Percentiles rank a stretch among this genome's conserved stretches.
These are phyloP conservation scores for Orthonychiurus folsomi DNA, from an alignment of 2,888 invertebrate species.

Conservation along the genomic window DNA sequence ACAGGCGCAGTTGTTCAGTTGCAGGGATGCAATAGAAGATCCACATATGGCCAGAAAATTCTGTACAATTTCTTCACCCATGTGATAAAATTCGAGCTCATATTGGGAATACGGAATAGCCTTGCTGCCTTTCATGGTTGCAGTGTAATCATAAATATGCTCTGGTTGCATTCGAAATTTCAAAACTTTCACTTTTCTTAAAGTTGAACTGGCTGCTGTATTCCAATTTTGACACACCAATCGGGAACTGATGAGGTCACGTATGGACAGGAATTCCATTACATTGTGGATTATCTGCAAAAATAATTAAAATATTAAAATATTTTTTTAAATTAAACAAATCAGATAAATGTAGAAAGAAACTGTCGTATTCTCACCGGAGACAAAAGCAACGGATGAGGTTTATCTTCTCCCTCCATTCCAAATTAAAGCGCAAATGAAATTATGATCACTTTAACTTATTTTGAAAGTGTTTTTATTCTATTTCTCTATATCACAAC, in stretches of 20 bases:
- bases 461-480: too few relatives aligned
- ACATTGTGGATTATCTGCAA: slow-evolving; percentile 8
- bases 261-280: slow-evolving; percentile 11
- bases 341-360: slow-evolving; percentile 6
- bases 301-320: neutral
- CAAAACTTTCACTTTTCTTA: slow-evolving; percentile 8
- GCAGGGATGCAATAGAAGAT: neutral
- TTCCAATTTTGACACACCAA: slow-evolving; percentile 13
- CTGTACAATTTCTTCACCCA: slow-evolving; percentile 6
- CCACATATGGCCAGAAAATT: slow-evolving; percentile 10
- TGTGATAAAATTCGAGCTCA: slow-evolving; percentile 13
- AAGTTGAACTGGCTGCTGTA: neutral
- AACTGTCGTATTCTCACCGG: neutral
- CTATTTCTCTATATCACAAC: too few relatives aligned
- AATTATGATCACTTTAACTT: too few relatives aligned
- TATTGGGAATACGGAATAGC: slow-evolving; percentile 8
- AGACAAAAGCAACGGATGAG: neutral
- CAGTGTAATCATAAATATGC: slow-evolving; percentile 5
- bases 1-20: slow-evolving; percentile 11
- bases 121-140: neutral
- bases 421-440: neutral
- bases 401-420: neutral
- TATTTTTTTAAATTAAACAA: neutral
- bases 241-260: slow-evolving; percentile 7
- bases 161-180: slow-evolving; percentile 11